phyloP scores from a whole-genome alignment of 1,140 invertebrate genomes.

The Stegodyphus dumicola region DNA sequence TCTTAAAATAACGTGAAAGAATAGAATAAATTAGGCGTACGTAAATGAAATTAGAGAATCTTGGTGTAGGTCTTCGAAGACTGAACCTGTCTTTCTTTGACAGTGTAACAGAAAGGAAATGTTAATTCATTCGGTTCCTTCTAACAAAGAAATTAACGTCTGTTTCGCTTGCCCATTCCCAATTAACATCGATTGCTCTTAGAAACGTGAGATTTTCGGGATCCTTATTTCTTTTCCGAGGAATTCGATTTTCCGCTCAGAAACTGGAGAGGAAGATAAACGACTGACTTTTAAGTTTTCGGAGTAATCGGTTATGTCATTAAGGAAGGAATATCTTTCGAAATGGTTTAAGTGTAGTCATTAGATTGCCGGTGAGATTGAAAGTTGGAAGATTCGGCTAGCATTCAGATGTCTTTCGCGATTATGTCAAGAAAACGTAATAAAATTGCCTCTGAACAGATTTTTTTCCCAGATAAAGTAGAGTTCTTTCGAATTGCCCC shows the following conservation, averaged over 20 bases:
- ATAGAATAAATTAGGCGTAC: too few relatives aligned
- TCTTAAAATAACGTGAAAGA: too few relatives aligned
- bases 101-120: constrained; percentile 30
- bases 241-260: constrained; percentile 34
- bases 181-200: constrained; percentile 42
- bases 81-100: background rate
- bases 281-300: constrained; percentile 26
- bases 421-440: background rate
- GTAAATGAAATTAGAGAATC: too few relatives aligned
- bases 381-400: background rate
- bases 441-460: background rate
- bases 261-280: constrained; percentile 17
- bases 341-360: background rate
- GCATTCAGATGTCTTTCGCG: background rate
- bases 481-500: too few relatives aligned
- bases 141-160: constrained; percentile 43
- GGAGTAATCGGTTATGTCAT: constrained; percentile 10
- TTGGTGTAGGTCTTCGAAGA: too few relatives aligned
- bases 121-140: constrained; percentile 15
- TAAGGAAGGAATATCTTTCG: background rate
- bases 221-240: constrained; percentile 8
- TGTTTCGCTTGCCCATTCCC: constrained; percentile 43
- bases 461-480: background rate
- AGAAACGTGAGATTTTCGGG: constrained; percentile 33
- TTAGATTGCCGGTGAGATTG: constrained; percentile 1